Evolutionary conservation across 2,888 invertebrate species (phyloP), one percentile per base, ranked within the genome.

Genomic region (Parthenolecanium corni): DNA sequence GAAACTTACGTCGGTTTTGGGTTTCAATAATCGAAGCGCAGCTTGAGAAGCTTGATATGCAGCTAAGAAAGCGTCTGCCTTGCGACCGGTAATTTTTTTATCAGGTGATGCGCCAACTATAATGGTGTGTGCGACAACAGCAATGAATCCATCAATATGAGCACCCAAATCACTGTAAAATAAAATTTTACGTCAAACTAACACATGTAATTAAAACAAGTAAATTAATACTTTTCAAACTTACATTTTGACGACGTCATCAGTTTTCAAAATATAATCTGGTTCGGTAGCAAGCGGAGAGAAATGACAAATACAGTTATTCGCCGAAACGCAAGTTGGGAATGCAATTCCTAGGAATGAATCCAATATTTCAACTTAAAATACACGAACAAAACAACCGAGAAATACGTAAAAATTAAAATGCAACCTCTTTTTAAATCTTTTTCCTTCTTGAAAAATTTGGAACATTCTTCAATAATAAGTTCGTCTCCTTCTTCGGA

Each of bases 231-330:
- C 11, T 46, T 42, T 16, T 52, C 9, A 42, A 53, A 31, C 53
- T 53, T 65, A 66, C 66, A 95, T 86, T 84, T 98, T 98, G 65
- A 94, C 94, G 70, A 98, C 78, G 79, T 98, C 97, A 64, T 89
- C 94, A 70, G 86, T 84, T 75, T 92, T 88, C 64, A 97, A 76
- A 67, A 81, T 78, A 69, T 84, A 84, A 75, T 93, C 92, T 16
- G 85, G 80, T 77, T 98, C 98, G 75, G 89, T 91, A 69, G 86
- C 86, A 67, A 96, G 84, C 23, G 98, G 98, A 54, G 97, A 97
- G 75, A 86, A 98, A 76, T 99, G 98, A 76, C 98, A 98, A 74
- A 98, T 93, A 77, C 96, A 96, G 76, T 98, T 96, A 78, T 99
- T 98, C 64, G 95, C 87, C 20, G 96, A 97, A 67, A 99, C 83